A percentile compares a stretch with the other conserved stretches of the same genome.
Conservation (phyloP, 2,113 vertebrate species). For the Neotragus pygmaeus region DNA sequence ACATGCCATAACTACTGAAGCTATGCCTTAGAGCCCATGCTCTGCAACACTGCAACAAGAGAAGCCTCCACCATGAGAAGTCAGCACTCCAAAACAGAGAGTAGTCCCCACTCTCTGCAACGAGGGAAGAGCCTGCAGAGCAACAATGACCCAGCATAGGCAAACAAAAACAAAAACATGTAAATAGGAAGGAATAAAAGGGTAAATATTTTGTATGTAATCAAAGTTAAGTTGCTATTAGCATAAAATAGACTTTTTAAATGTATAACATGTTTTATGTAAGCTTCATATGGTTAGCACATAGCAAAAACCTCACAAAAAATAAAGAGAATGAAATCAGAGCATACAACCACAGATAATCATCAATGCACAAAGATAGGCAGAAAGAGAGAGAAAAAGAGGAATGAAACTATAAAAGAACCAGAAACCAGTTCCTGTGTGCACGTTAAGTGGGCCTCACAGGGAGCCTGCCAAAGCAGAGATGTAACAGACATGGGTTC, state of each 20-base stretch:
- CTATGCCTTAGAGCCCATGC: not conserved
- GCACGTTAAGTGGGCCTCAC: not conserved
- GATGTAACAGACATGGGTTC: not conserved
- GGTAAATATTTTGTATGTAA: not conserved
- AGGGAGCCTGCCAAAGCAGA: not conserved
- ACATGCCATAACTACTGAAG: not conserved
- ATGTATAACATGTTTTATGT: not conserved
- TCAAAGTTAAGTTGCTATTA: not conserved
- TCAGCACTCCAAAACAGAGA: not conserved
- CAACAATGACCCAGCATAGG: not conserved
- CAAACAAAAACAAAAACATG: not conserved
- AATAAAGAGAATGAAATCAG: not conserved
- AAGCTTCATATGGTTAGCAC: not conserved
- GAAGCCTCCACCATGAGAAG: not conserved
- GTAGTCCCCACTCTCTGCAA: not conserved
- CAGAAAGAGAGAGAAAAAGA: not conserved
- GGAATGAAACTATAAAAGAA: not conserved
- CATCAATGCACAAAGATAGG: not conserved
- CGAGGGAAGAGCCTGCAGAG: not conserved
- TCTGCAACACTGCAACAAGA: not conserved
- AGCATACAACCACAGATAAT: not conserved
- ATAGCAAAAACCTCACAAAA: not conserved
- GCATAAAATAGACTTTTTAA: not conserved
- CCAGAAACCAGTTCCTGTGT: not conserved
- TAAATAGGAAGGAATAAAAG: not conserved